phyloP scores from a whole-genome alignment of 1,140 invertebrate species.

The Magallana angulata region DNA sequence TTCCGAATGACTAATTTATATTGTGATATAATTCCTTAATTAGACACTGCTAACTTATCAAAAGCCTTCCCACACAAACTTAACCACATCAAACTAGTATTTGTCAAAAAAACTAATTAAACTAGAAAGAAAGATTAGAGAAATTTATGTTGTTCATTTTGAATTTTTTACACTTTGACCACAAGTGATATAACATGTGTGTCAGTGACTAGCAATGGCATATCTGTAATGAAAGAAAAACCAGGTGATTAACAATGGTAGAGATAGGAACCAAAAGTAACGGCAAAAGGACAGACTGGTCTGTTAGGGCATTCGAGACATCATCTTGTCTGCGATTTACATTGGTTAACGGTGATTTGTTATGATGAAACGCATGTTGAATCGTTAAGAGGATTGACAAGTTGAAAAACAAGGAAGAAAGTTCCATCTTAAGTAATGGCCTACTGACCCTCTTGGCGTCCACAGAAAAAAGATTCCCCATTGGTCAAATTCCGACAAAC shows the following conservation, averaged over 20 bases:
- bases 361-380: neutral
- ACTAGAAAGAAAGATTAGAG: neutral
- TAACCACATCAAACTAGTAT: neutral
- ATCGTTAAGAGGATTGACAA: neutral
- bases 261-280: neutral
- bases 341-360: neutral
- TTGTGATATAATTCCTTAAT: neutral
- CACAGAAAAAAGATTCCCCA: slow-evolving; percentile 18
- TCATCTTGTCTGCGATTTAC: neutral
- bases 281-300: neutral
- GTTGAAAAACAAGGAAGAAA: neutral
- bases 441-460: slow-evolving; percentile 23
- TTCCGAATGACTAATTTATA: too few relatives aligned
- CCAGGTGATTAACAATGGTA: too few relatives aligned
- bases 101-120: neutral
- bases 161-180: neutral
- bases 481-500: neutral
- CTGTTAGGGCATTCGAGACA: neutral
- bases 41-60: neutral
- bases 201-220: neutral
- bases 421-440: neutral
- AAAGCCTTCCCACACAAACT: slow-evolving; percentile 2
- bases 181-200: neutral
- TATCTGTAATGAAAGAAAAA: too few relatives aligned
- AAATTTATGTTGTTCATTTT: neutral